Evolutionary conservation across 2,888 invertebrate genomes (phyloP).

Genomic region (Nomada hirtipes): DNA sequence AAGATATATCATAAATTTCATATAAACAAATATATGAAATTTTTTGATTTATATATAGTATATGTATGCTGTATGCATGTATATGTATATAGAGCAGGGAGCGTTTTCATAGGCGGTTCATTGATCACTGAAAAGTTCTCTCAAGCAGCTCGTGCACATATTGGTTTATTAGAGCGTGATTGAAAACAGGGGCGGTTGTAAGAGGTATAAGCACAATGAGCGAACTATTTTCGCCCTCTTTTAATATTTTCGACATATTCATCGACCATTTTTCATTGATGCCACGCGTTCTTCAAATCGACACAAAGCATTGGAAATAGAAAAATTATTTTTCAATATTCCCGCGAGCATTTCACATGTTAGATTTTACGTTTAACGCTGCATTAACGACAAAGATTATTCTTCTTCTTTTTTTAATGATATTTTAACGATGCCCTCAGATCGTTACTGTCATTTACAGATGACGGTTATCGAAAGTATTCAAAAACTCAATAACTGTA

Average conservation of each 20-base stretch:
- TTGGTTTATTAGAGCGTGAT: slow-evolving; percentile 62
- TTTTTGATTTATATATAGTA: no score
- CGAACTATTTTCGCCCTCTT: slow-evolving; percentile 11
- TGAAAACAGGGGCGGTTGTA: slow-evolving; percentile 39
- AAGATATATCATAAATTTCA: no score
- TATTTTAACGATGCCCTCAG: no score
- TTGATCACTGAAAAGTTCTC: slow-evolving; percentile 47
- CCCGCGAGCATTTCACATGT: no score
- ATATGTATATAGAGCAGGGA: background rate
- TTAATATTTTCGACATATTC: slow-evolving; percentile 3
- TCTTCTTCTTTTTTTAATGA: no score
- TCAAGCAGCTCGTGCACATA: slow-evolving; percentile 35
- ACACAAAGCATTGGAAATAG: background rate
- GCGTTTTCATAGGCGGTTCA: slow-evolving; percentile 43
- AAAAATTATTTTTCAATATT: background rate
- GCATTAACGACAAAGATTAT: no score
- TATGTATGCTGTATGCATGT: no score
- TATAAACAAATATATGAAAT: no score
- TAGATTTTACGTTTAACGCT: no score
- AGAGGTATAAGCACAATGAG: slow-evolving; percentile 6
- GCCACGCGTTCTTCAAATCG: background rate
- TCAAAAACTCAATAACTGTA: no score
- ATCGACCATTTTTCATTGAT: background rate
- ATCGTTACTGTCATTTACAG: no score
- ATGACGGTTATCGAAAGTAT: no score